A percentile compares a stretch with the other conserved stretches of the same genome.
These are phyloP conservation scores for Ephestia elutella DNA, from an alignment of 1,140 invertebrate species.

Conservation along the genomic window DNA sequence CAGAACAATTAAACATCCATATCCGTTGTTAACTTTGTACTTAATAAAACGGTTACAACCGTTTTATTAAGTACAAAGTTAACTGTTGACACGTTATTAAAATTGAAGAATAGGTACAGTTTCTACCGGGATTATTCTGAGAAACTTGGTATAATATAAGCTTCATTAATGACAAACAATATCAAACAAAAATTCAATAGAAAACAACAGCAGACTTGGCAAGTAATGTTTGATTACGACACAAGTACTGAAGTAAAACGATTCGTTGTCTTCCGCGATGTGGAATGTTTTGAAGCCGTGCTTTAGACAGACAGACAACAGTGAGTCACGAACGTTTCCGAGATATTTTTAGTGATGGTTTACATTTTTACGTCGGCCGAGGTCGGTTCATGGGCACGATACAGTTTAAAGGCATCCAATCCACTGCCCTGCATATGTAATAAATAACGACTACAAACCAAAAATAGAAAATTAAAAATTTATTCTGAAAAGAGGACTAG, in stretches of 20 bases:
- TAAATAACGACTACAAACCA: no score
- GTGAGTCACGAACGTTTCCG: constrained; percentile 25
- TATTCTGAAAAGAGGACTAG: no score
- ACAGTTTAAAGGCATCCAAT: no score
- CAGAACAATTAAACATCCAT: constrained; percentile 22
- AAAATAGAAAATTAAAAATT: no score
- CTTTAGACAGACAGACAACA: constrained; percentile 12
- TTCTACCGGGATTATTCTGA: no score
- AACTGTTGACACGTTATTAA: no score
- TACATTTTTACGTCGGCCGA: constrained; percentile 29
- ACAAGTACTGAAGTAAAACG: neutral
- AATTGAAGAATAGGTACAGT: no score
- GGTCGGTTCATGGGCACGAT: constrained; percentile 34
- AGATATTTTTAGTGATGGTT: constrained; percentile 34
- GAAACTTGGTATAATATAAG: neutral
- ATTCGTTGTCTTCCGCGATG: constrained; percentile 4
- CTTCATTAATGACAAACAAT: neutral
- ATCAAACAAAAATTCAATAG: neutral
- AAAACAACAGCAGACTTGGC: neutral
- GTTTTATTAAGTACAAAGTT: neutral
- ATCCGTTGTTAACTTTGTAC: constrained; percentile 20
- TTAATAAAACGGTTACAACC: neutral
- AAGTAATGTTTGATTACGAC: neutral
- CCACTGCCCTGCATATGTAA: no score
- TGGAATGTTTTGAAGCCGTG: constrained; percentile 7